Conservation (phyloP, 2,888 invertebrate genomes). For the Emmelina monodactyla region DNA sequence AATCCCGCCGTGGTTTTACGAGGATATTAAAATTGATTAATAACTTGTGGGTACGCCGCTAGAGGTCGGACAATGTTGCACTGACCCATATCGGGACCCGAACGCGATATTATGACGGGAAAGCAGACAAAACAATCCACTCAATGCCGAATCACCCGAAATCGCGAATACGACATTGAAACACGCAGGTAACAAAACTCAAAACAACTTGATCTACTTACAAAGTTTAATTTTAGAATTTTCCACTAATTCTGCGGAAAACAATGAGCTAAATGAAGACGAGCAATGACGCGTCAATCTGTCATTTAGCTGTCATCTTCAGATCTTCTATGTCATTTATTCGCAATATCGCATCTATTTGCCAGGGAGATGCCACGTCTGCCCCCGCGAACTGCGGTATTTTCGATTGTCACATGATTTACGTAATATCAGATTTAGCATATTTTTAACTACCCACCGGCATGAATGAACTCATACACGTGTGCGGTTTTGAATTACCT, state of each 20-base stretch:
- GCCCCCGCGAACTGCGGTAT: slow-evolving; percentile 24
- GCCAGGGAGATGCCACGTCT: slow-evolving; percentile 21
- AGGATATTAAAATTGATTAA: slow-evolving; percentile 60
- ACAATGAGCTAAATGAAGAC: no score
- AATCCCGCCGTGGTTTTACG: slow-evolving; percentile 58
- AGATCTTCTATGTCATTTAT: slow-evolving; percentile 22
- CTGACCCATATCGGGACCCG: slow-evolving; percentile 42
- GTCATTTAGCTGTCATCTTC: slow-evolving; percentile 16
- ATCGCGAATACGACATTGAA: background rate
- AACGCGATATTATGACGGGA: slow-evolving; percentile 45
- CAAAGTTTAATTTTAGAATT: no score
- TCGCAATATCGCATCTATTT: background rate
- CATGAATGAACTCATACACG: slow-evolving; percentile 9
- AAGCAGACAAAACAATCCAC: slow-evolving; percentile 48
- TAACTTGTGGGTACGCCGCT: slow-evolving; percentile 30
- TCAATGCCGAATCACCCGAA: no score
- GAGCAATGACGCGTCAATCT: slow-evolving; percentile 13
- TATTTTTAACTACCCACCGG: slow-evolving; percentile 12
- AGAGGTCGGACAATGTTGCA: slow-evolving; percentile 52
- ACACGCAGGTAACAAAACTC: no score
- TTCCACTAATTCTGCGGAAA: no score
- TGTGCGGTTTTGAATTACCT: no score
- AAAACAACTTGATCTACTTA: no score
- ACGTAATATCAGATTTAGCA: slow-evolving; percentile 41
- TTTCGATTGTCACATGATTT: slow-evolving; percentile 51